Evolutionary conservation across 1,140 invertebrate genomes (phyloP).

Genomic region (Whitmania pigra): DNA sequence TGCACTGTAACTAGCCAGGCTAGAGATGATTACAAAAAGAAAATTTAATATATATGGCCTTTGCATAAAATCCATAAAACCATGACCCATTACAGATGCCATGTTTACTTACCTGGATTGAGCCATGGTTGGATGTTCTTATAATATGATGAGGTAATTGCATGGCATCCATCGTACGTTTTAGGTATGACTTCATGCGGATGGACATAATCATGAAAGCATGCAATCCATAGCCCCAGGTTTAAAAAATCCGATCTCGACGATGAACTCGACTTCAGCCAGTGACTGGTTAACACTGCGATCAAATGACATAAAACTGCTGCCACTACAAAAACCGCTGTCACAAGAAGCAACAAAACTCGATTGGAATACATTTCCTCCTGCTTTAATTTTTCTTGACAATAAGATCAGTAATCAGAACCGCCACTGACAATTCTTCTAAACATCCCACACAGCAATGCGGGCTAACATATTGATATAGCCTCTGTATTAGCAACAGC

Average conservation of each 20-base stretch:
- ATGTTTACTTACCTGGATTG: constrained; percentile 18
- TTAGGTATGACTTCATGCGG: constrained; percentile 19
- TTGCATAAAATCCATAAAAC: not conserved
- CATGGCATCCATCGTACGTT: constrained; percentile 24
- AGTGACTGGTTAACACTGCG: constrained; percentile 19
- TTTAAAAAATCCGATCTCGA: constrained; percentile 21
- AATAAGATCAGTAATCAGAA: too few relatives aligned
- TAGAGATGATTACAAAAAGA: not conserved
- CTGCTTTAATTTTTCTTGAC: not conserved
- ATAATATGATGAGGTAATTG: constrained; percentile 19
- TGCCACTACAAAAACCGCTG: constrained; percentile 20
- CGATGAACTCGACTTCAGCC: constrained; percentile 21
- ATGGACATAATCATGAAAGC: constrained; percentile 24
- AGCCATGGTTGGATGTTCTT: constrained; percentile 20
- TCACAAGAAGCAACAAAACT: constrained; percentile 16
- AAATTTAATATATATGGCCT: not conserved
- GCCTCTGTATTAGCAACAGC: too few relatives aligned
- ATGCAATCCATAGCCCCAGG: constrained; percentile 22
- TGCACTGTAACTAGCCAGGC: constrained; percentile 22
- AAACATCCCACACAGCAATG: too few relatives aligned
- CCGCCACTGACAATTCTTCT: too few relatives aligned
- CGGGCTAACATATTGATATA: too few relatives aligned
- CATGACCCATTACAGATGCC: not conserved
- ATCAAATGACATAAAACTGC: constrained; percentile 24
- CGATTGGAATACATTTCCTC: constrained; percentile 17